A percentile compares a stretch with the other conserved stretches of the same genome.
Evolutionary conservation across 2,113 vertebrate species (phyloP).

Genomic region (Brachirus orientalis): DNA sequence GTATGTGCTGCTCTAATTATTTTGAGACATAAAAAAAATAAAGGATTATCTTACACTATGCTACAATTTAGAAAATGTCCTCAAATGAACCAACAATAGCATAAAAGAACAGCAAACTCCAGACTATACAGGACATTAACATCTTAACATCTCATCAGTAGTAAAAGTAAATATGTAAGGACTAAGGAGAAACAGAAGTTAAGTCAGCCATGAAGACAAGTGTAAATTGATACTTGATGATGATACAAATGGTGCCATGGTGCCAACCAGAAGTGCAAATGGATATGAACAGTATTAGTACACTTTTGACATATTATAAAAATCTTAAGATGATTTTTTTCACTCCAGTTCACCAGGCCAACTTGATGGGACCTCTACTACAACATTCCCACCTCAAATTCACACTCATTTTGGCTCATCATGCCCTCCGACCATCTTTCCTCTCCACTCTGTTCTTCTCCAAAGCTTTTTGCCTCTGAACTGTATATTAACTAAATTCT

Average conservation of each 20-base stretch:
- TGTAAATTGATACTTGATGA: constrained; percentile 6
- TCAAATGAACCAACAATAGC: constrained; percentile 9
- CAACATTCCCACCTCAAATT: constrained; percentile 35
- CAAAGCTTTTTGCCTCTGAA: background rate
- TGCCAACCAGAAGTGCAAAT: constrained; percentile 30
- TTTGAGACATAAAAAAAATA: no score
- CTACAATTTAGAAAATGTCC: background rate
- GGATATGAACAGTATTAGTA: constrained; percentile 20
- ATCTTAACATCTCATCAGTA: no score
- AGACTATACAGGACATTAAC: no score
- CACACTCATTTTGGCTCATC: constrained; percentile 36
- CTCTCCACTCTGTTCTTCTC: background rate
- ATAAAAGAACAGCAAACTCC: constrained; percentile 13
- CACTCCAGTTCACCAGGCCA: constrained; percentile 17
- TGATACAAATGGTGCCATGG: constrained; percentile 17
- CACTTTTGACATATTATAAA: constrained; percentile 17
- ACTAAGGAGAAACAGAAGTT: constrained; percentile 11
- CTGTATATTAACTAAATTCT: no score
- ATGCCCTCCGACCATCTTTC: constrained; percentile 1
- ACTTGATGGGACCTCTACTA: constrained; percentile 37
- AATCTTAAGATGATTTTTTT: constrained; percentile 24
- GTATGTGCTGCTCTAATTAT: no score
- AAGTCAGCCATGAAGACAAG: constrained; percentile 12
- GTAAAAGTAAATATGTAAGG: constrained; percentile 18
- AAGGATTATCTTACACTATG: no score